Base-by-base conservation (phyloP, 2,888 invertebrate species). In the Ormia ochracea region DNA sequence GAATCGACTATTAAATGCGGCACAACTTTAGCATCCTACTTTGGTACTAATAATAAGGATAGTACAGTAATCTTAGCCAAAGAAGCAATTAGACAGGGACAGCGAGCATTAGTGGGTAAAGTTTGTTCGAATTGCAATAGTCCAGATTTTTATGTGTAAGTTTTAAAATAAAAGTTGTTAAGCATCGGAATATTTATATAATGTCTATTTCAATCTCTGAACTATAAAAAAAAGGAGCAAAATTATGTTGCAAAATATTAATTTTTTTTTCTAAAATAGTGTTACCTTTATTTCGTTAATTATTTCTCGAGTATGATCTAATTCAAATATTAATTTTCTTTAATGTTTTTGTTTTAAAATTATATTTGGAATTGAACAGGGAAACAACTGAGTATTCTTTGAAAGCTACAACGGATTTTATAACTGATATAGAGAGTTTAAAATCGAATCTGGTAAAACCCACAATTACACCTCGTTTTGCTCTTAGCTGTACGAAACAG, bases 1-100 rank as follows among this genome's bases (percentile, higher is more conserved):
- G 92, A 92, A 90, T 92, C 93, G 76, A 93, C 96, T 17, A 86
- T 97, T 61, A 90, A 90, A 17, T 91, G 92, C 89, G 98, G 98
- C 4, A 97, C 97, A 14, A 98, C 98, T 4, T 95, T 96, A 33
- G 96, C 96, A 0, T 94, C 94, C 82, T 98, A 97, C 87, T 97
- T 94, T 90, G 96, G 94, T 3, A 94, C 96, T 0, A 91, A 96
- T 10, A 94, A 95, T 86, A 87, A 91, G 21, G 91, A 94, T 38
- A 93, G 95, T 4, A 93, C 94, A 10, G 82, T 94, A 61, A 91
- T 93, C 82, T 91, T 98, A 26, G 96, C 93, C 0, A 92, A 94
- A 79, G 92, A 93, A 85, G 93, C 91, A 2, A 89, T 92, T 0
- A 90, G 91, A 75, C 89, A 92, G 82, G 94, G 94, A 1, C 97